phyloP scores from a whole-genome alignment of 1,140 invertebrate genomes.

The Sycobia sp. region DNA sequence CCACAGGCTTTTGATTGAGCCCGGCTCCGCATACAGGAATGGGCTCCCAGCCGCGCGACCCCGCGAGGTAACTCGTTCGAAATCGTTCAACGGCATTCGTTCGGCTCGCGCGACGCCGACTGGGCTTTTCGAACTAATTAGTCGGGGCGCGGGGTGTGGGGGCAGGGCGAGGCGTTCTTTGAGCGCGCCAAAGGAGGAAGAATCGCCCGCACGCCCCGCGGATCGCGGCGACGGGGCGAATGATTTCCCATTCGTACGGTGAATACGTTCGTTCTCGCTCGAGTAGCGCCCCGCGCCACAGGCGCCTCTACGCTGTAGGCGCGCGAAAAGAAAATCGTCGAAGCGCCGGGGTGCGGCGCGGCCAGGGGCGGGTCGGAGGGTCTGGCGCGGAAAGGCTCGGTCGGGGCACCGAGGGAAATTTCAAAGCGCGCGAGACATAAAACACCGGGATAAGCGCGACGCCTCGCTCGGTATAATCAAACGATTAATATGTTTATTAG shows the following conservation, averaged over 20 bases:
- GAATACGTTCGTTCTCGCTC: not conserved
- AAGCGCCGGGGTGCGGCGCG: not conserved
- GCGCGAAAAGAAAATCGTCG: not conserved
- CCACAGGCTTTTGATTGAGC: no score
- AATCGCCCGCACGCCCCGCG: no score
- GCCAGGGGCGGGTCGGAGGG: not conserved
- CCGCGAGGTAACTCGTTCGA: not conserved
- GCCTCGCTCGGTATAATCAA: constrained; percentile 47
- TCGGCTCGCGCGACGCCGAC: not conserved
- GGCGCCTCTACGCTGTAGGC: not conserved
- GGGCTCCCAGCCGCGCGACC: no score
- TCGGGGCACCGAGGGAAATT: constrained; percentile 30
- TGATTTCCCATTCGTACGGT: not conserved
- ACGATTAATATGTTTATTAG: constrained; percentile 52
- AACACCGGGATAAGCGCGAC: constrained; percentile 40
- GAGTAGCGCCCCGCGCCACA: not conserved
- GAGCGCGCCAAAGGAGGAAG: not conserved
- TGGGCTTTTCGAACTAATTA: constrained; percentile 1
- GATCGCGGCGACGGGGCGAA: not conserved
- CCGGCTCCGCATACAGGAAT: no score
- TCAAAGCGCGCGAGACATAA: constrained; percentile 41
- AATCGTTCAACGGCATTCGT: constrained; percentile 4
- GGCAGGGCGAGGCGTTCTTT: no score
- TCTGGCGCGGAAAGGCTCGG: not conserved
- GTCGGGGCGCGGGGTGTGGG: no score